Conservation (phyloP, 2,113 vertebrate genomes). For the Addax nasomaculatus region DNA sequence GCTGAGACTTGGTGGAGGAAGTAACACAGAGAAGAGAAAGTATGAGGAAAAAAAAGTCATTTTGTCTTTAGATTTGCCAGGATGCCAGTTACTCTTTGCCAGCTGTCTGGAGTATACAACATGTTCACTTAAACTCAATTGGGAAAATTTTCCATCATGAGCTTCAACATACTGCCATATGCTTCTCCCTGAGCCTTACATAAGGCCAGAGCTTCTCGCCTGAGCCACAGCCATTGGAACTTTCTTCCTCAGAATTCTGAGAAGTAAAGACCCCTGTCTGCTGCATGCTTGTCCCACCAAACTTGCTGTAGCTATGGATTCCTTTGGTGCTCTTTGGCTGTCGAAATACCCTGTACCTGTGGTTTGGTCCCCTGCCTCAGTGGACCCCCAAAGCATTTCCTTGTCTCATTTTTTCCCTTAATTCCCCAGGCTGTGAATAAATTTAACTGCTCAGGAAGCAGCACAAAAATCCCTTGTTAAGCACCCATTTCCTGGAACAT, state of each 20-base stretch:
- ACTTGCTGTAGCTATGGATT: not conserved
- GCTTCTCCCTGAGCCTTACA: slow-evolving; percentile 40
- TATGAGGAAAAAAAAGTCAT: slow-evolving; percentile 42
- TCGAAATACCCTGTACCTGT: not conserved
- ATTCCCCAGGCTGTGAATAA: not conserved
- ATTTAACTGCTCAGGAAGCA: not conserved
- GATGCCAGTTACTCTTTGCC: slow-evolving; percentile 63
- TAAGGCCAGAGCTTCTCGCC: slow-evolving; percentile 42
- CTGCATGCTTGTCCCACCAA: not conserved
- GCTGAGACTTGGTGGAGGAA: slow-evolving; percentile 55
- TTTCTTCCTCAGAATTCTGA: not conserved
- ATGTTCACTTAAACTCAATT: slow-evolving; percentile 69
- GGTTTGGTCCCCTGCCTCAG: not conserved
- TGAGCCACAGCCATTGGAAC: not conserved
- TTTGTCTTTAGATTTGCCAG: slow-evolving; percentile 56
- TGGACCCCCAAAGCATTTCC: not conserved
- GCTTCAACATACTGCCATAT: slow-evolving; percentile 59
- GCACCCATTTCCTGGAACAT: not conserved
- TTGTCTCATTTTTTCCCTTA: not conserved
- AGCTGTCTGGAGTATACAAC: slow-evolving; percentile 68
- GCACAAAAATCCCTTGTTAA: not conserved
- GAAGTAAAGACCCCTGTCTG: not conserved
- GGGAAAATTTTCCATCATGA: slow-evolving; percentile 54
- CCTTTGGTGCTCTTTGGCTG: not conserved
- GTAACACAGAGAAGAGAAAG: slow-evolving; percentile 42